A percentile compares a stretch with the other conserved stretches of the same genome.
Evolutionary conservation across 2,888 invertebrate species (phyloP).

Genomic region (Synergus laeviventris): DNA sequence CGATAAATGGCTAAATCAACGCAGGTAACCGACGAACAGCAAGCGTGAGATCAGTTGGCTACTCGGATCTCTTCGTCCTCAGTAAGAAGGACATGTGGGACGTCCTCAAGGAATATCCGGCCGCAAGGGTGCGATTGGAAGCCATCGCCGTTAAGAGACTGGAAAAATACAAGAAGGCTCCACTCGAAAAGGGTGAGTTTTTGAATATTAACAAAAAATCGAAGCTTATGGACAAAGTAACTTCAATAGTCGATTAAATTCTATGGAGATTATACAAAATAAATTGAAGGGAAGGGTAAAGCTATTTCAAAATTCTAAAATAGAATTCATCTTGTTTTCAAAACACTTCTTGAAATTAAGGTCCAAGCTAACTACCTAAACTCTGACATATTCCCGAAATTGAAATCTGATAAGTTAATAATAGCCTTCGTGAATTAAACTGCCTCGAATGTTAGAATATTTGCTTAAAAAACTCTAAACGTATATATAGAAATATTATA

Average conservation of each 20-base stretch:
- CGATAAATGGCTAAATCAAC: constrained; percentile 75
- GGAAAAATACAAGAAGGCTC: constrained; percentile 97
- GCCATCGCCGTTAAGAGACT: constrained; percentile 98
- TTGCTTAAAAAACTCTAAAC: constrained; percentile 11
- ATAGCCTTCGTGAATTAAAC: neutral
- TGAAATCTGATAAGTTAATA: neutral
- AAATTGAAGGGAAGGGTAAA: no score
- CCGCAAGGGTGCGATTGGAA: constrained; percentile 94
- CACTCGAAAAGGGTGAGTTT: constrained; percentile 90
- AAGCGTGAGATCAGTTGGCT: constrained; percentile 97
- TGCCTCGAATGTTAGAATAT: neutral
- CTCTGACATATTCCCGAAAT: no score
- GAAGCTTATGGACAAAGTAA: no score
- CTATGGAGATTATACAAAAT: no score
- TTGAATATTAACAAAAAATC: neutral
- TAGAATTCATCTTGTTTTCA: no score
- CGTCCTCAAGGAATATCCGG: constrained; percentile 96
- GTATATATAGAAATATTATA: neutral
- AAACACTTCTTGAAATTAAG: no score
- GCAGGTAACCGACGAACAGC: constrained; percentile 98
- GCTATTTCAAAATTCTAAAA: no score
- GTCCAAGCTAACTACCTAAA: no score
- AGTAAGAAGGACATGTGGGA: constrained; percentile 99
- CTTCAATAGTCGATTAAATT: no score
- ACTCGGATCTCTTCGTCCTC: constrained; percentile 98